Base-by-base conservation (phyloP, 2,113 vertebrate species). In the Psophia crepitans region DNA sequence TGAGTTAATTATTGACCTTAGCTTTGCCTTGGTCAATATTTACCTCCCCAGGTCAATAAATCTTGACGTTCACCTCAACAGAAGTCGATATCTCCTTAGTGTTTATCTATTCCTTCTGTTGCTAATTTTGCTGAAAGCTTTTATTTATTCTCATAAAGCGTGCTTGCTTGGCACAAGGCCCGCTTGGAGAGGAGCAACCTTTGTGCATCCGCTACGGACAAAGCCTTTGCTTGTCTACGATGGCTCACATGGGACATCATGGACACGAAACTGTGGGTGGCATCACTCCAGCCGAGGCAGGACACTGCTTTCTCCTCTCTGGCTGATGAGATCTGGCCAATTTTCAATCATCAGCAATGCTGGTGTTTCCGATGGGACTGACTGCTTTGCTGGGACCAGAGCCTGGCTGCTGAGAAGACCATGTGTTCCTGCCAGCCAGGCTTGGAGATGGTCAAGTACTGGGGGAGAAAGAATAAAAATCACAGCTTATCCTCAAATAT, bases 61-160 rank as follows among this genome's bases (percentile, higher is more conserved):
- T 97, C 96, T 97, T 94, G 96, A 96, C 89, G 70, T 97, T 96
- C 96, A 95, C 96, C 96, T 97, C 95, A 95, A 76, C 90, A 94
- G 97, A 91, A 96, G 97, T 96, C 96, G 44, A 97, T 97, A 96
- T 84, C 96, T 97, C 92, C 96, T 97, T 97, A 97, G 96, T 94
- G 95, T 97, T 97, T 95, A 93, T 94, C 96, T 96, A 96, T 97
- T 94, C 79, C 96, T 96, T 86, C 86, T 76, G 87, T 61, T 89
- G 92, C 94, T 96, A 94, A 94, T 96, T 97, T 90, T 76, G 90
- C 92, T 96, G 95, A 96, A 69, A 97, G 97, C 90, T 96, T 96
- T 93, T 87, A 90, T 94, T 96, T 94, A 93, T 93, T 22, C 88
- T 35, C 17, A n/a, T 3, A 4, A 30, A 78, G 80, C 7, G 11